Conservation (phyloP, 2,113 vertebrate species). For the Macroglossus sobrinus region DNA sequence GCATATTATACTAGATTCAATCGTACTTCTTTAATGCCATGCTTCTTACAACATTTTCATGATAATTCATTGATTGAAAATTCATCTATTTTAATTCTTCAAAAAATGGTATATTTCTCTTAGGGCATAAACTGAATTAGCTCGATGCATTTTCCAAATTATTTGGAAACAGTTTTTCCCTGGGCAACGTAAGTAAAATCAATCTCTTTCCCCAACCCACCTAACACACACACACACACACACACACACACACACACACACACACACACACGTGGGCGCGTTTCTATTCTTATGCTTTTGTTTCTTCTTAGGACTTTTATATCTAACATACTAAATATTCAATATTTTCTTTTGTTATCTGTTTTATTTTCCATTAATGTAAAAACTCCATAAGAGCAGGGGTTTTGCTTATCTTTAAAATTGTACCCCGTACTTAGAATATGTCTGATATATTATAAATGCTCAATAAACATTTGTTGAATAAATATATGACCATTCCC, state of each 20-base stretch:
- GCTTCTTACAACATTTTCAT: background rate
- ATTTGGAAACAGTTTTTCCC: background rate
- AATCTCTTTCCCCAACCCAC: background rate
- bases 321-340: background rate
- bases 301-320: background rate
- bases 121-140: background rate
- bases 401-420: background rate
- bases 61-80: constrained; percentile 5
- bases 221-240: background rate
- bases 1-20: background rate
- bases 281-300: background rate
- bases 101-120: background rate
- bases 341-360: background rate
- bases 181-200: background rate
- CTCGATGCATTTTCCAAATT: background rate
- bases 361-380: background rate
- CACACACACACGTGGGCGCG: too few species aligned
- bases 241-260: background rate
- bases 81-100: background rate
- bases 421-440: background rate
- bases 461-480: background rate
- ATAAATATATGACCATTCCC: background rate
- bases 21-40: background rate
- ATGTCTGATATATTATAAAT: background rate
- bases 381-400: background rate